Conservation (phyloP, 2,888 invertebrate species). For the Ormyrus rosae region DNA sequence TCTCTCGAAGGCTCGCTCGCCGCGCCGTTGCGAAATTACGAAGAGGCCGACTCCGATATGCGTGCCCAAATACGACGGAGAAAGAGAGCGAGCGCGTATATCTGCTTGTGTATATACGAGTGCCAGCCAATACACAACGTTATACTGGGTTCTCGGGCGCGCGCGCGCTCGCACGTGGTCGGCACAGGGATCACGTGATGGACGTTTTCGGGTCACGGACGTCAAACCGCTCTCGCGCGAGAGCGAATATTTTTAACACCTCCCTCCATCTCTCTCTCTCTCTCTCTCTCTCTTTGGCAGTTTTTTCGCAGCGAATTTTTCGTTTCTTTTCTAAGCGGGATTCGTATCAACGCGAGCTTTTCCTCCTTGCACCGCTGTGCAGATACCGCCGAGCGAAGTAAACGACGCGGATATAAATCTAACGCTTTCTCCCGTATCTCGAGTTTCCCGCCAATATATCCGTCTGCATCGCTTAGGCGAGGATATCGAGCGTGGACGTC, state of each 20-base stretch:
- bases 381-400: background rate
- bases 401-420: background rate
- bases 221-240: constrained; percentile 54
- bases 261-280: background rate
- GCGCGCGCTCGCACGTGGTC: constrained; percentile 48
- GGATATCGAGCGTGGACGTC: no score
- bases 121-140: no score
- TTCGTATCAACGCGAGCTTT: background rate
- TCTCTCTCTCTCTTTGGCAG: background rate
- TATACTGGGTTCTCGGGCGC: background rate
- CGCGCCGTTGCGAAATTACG: no score
- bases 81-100: no score
- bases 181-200: constrained; percentile 56
- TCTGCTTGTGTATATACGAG: no score
- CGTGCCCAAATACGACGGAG: no score
- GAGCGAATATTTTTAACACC: constrained; percentile 25
- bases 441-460: no score
- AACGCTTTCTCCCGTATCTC: background rate
- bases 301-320: no score
- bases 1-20: no score
- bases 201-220: constrained; percentile 66
- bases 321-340: no score
- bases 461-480: no score
- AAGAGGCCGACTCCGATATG: no score
- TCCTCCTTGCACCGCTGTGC: background rate